These are phyloP conservation scores for Epinephelus moara DNA, from an alignment of 2,113 vertebrate genomes.

Conservation along the genomic window DNA sequence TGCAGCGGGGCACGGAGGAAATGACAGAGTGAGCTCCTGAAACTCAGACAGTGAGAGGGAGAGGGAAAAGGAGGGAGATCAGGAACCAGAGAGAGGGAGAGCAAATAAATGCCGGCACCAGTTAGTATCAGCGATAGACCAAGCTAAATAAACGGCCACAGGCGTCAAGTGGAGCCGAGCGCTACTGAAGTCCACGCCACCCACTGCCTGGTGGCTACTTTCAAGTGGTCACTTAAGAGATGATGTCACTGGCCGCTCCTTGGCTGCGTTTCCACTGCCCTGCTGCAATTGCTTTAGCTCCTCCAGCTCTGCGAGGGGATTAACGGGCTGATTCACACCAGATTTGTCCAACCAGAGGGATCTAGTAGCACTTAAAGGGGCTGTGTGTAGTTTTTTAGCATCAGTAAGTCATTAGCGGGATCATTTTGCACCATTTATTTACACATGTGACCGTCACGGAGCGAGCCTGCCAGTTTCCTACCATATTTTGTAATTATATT, in stretches of 20 bases:
- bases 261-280: constrained; percentile 27
- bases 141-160: constrained; percentile 71
- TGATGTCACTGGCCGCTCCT: constrained; percentile 74
- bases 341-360: constrained; percentile 31
- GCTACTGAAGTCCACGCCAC: constrained; percentile 70
- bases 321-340: constrained; percentile 47
- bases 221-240: constrained; percentile 72
- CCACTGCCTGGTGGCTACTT: constrained; percentile 65
- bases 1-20: constrained; percentile 13
- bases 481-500: neutral
- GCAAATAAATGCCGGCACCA: constrained; percentile 59
- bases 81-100: constrained; percentile 22
- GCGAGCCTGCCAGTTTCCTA: neutral
- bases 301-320: constrained; percentile 5
- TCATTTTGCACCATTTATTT: neutral
- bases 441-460: neutral
- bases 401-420: neutral
- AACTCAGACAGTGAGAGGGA: neutral
- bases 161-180: constrained; percentile 67
- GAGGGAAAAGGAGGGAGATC: constrained; percentile 14
- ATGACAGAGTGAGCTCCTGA: constrained; percentile 5
- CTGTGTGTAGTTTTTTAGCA: constrained; percentile 15
- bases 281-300: constrained; percentile 37
- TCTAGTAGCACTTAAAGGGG: constrained; percentile 21
- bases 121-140: constrained; percentile 53